phyloP scores from a whole-genome alignment of 2,888 invertebrate genomes.

The Tetanocera ferruginea region DNA sequence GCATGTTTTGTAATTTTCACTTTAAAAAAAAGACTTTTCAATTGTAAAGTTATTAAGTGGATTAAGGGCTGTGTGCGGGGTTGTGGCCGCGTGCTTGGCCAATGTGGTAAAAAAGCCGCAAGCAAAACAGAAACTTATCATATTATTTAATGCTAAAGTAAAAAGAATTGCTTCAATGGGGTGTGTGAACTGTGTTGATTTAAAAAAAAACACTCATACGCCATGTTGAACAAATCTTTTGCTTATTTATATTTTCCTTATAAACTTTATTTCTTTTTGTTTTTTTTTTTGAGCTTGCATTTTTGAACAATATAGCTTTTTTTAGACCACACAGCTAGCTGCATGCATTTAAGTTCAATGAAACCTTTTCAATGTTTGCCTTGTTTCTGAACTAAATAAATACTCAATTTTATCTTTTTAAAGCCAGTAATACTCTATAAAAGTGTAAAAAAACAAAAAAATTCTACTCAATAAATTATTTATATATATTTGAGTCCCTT shows the following conservation, averaged over 20 bases:
- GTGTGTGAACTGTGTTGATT: not conserved
- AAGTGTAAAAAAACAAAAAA: not conserved
- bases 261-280: too few species aligned
- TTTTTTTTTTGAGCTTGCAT: not conserved
- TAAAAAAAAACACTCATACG: not conserved
- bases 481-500: conserved; percentile 20
- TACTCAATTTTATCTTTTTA: not conserved
- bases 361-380: not conserved
- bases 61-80: not conserved
- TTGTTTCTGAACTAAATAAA: not conserved
- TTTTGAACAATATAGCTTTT: not conserved
- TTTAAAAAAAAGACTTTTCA: conserved; percentile 65
- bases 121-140: too few species aligned
- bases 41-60: conserved; percentile 52
- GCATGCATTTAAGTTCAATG: not conserved
- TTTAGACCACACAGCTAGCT: not conserved
- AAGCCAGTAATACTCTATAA: not conserved
- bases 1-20: conserved; percentile 67
- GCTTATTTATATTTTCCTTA: too few species aligned
- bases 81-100: not conserved
- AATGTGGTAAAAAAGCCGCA: too few species aligned
- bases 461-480: not conserved
- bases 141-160: too few species aligned
- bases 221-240: not conserved
- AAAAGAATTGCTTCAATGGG: not conserved